Conservation (phyloP, 2,113 vertebrate genomes). For the Coturnix japonica region DNA sequence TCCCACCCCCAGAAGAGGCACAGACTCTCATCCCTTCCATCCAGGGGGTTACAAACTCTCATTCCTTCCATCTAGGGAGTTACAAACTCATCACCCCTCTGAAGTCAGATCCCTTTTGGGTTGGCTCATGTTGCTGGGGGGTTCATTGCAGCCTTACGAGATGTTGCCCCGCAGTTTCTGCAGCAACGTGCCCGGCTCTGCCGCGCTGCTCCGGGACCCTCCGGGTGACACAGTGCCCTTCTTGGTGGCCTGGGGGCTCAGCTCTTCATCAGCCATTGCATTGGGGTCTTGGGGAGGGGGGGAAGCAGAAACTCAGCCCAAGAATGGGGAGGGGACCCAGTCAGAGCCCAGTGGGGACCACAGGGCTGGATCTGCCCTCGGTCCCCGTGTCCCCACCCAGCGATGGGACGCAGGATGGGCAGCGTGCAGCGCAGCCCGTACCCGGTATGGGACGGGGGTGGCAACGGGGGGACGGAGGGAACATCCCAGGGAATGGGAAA, state of each 20-base stretch:
- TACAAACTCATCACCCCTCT: neutral
- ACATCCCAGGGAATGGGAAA: neutral
- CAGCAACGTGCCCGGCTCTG: slow-evolving; percentile 8
- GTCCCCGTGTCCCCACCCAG: neutral
- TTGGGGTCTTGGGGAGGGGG: neutral
- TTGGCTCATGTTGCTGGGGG: rapidly evolving
- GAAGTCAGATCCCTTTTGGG: rapidly evolving
- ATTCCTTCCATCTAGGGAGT: rapidly evolving
- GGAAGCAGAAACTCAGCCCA: rapidly evolving
- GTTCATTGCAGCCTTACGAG: neutral
- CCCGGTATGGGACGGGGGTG: neutral
- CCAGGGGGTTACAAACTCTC: neutral
- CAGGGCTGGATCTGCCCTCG: neutral
- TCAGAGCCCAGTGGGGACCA: rapidly evolving
- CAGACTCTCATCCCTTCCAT: rapidly evolving
- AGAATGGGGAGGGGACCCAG: neutral
- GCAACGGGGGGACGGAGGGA: neutral
- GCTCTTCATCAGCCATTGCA: slow-evolving; percentile 11
- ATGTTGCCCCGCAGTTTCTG: slow-evolving; percentile 34
- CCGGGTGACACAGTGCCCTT: neutral
- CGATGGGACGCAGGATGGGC: neutral
- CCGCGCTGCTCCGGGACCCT: neutral
- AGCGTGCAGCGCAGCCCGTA: no score
- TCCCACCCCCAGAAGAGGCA: neutral
- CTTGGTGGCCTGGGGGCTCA: rapidly evolving